A percentile compares a stretch with the other conserved stretches of the same genome.
Conservation (phyloP, 2,797 vertebrate genomes). For the Myotis findleyi region DNA sequence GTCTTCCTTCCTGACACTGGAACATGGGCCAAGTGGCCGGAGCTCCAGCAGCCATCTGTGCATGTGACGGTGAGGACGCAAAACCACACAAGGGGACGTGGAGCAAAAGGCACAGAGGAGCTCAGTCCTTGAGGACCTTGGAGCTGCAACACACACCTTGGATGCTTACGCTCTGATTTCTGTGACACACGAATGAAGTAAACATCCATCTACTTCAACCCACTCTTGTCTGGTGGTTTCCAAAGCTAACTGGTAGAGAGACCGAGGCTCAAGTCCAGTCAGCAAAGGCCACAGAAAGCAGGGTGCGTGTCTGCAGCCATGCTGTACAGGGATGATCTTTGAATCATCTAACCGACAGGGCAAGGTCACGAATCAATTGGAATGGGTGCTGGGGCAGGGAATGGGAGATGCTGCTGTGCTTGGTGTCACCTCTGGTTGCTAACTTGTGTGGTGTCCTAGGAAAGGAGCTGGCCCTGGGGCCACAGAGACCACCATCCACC, state of each 20-base stretch:
- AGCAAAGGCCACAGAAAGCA: not conserved
- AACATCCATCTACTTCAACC: not conserved
- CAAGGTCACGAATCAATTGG: not conserved
- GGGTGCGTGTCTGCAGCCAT: not conserved
- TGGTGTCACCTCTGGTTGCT: not conserved
- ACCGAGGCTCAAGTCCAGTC: not conserved
- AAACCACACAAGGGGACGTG: not conserved
- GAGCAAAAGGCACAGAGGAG: not conserved
- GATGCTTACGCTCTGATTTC: not conserved
- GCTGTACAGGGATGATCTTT: not conserved
- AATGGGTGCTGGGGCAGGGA: not conserved
- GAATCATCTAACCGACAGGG: not conserved
- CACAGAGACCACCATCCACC: not conserved
- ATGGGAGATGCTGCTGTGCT: not conserved
- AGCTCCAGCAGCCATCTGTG: not conserved
- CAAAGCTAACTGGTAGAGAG: not conserved
- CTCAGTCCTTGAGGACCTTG: not conserved
- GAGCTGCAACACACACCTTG: not conserved
- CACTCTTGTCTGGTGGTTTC: not conserved
- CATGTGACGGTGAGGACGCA: not conserved
- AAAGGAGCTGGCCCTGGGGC: not conserved
- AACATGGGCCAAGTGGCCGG: not conserved
- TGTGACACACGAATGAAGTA: not conserved
- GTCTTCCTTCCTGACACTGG: not conserved
- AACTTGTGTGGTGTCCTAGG: not conserved